Percentiles rank a stretch among this genome's conserved stretches.
Evolutionary conservation across 2,888 invertebrate species (phyloP).

Genomic region (Cephalotes varians): DNA sequence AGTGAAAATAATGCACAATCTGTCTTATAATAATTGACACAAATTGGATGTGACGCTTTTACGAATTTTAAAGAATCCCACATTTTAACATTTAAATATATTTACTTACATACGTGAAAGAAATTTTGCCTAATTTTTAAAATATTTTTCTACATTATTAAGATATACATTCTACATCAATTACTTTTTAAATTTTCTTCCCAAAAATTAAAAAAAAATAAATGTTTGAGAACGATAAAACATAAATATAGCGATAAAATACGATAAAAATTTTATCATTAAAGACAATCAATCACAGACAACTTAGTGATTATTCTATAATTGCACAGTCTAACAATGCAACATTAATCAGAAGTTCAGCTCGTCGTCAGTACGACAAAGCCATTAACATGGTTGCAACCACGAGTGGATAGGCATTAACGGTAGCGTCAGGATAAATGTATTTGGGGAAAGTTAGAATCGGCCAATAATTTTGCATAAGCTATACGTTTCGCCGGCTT

Average conservation of each 20-base stretch:
- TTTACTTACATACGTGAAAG: background rate
- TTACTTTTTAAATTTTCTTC: background rate
- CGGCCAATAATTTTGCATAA: constrained; percentile 49
- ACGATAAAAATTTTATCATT: background rate
- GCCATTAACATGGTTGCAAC: constrained; percentile 48
- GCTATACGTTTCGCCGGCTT: constrained; percentile 52
- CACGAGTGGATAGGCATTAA: constrained; percentile 40
- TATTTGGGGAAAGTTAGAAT: constrained; percentile 50
- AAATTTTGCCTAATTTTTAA: background rate
- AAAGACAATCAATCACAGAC: background rate
- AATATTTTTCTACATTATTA: background rate
- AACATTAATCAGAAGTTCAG: constrained; percentile 46
- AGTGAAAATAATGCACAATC: background rate
- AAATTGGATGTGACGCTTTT: background rate
- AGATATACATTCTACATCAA: background rate
- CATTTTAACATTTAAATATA: background rate
- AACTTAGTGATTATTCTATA: background rate
- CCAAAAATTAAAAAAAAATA: background rate
- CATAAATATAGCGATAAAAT: background rate
- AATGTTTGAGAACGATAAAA: background rate
- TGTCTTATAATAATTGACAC: background rate
- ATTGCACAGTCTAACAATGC: constrained; percentile 3
- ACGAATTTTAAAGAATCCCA: background rate
- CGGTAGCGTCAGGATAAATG: constrained; percentile 43
- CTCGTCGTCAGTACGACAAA: constrained; percentile 40